Conservation (phyloP, 37 sponge, comb jelly and placozoan genomes). For the Halisarca cf. caerulea region DNA sequence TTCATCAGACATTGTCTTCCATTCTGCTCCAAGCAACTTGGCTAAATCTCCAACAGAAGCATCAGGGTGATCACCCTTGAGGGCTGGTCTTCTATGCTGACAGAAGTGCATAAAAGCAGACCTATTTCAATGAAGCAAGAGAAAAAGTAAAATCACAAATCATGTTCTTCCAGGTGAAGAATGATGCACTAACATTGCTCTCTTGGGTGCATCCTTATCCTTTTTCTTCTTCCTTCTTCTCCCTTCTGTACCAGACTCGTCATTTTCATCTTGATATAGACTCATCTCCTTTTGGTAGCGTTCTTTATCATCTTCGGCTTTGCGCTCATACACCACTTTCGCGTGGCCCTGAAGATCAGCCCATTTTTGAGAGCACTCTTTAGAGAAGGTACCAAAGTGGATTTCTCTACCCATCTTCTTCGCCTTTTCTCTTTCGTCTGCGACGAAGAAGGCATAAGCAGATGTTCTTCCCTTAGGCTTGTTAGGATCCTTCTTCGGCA, state of each 20-base stretch:
- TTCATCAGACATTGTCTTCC: conserved; percentile 58
- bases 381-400: conserved; percentile 65
- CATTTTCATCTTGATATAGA: conserved; percentile 29
- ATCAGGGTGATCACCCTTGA: conserved; percentile 55
- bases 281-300: conserved; percentile 78
- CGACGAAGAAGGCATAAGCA: conserved; percentile 83
- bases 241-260: background rate
- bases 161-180: too few relatives aligned
- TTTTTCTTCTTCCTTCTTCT: conserved; percentile 48
- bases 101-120: conserved; percentile 86
- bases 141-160: too few relatives aligned
- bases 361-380: conserved; percentile 71
- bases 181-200: conserved; percentile 68
- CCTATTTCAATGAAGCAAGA: conserved; percentile 44
- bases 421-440: conserved; percentile 35
- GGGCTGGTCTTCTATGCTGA: conserved; percentile 48
- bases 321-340: conserved; percentile 42
- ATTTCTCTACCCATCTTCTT: conserved; percentile 41
- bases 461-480: conserved; percentile 80
- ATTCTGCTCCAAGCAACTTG: conserved; percentile 77
- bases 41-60: conserved; percentile 71
- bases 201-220: conserved; percentile 81
- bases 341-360: conserved; percentile 38
- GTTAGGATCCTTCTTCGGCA: conserved; percentile 68
- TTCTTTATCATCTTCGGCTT: conserved; percentile 54